phyloP scores from a whole-genome alignment of 1,140 invertebrate species.

The Ctenoplectra terminalis region DNA sequence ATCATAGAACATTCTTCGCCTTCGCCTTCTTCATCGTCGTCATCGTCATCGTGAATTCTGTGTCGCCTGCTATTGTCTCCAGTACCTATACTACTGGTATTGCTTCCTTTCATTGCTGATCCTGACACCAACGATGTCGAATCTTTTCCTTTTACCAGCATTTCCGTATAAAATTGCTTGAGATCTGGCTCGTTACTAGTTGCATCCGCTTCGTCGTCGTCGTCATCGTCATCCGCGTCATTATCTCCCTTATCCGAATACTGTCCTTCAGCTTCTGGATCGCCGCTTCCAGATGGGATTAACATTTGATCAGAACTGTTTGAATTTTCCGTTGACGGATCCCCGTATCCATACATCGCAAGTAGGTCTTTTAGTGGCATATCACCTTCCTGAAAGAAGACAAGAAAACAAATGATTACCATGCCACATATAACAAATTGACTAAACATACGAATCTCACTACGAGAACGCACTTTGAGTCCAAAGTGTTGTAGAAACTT shows the following conservation, averaged over 20 bases:
- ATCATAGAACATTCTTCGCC: slow-evolving; percentile 61
- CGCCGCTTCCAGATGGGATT: slow-evolving; percentile 72
- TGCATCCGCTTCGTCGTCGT: slow-evolving; percentile 77
- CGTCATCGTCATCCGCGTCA: slow-evolving; percentile 80
- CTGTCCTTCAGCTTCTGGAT: slow-evolving; percentile 69
- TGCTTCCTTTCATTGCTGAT: slow-evolving; percentile 64
- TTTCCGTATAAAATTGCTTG: slow-evolving; percentile 84
- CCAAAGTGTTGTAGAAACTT: slow-evolving; percentile 71
- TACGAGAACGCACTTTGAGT: slow-evolving; percentile 72
- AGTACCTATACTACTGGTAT: slow-evolving; percentile 35
- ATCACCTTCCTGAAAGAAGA: slow-evolving; percentile 86
- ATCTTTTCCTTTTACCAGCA: slow-evolving; percentile 83
- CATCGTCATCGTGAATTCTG: slow-evolving; percentile 64
- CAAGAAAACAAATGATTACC: slow-evolving; percentile 60
- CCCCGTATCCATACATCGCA: slow-evolving; percentile 92
- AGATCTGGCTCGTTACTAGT: slow-evolving; percentile 79
- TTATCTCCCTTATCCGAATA: slow-evolving; percentile 80
- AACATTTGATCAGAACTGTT: slow-evolving; percentile 77
- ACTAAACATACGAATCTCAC: slow-evolving; percentile 69
- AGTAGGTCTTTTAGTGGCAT: slow-evolving; percentile 97
- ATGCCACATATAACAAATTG: slow-evolving; percentile 51
- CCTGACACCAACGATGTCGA: slow-evolving; percentile 64
- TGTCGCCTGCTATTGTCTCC: slow-evolving; percentile 47
- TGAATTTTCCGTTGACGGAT: slow-evolving; percentile 77
- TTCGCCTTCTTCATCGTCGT: slow-evolving; percentile 68